Conservation (phyloP, 2,113 vertebrate species). For the Oryzias javanicus region DNA sequence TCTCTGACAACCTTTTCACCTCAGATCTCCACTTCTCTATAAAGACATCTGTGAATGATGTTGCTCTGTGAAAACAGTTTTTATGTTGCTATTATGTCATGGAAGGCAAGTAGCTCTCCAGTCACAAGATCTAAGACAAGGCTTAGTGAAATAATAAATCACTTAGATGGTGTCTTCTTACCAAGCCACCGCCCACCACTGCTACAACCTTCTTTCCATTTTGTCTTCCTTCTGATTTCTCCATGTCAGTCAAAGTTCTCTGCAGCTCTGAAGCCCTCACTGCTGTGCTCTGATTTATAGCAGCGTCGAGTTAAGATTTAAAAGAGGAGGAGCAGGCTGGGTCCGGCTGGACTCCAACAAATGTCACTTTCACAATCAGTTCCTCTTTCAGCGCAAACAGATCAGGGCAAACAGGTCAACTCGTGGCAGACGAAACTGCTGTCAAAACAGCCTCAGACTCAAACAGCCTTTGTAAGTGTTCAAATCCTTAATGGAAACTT, state of each 20-base stretch:
- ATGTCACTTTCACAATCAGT: slow-evolving; percentile 16
- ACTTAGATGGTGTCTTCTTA: slow-evolving; percentile 52
- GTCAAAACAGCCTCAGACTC: too few relatives aligned
- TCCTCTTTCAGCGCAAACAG: slow-evolving; percentile 42
- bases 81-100: too few relatives aligned
- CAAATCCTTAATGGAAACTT: too few relatives aligned
- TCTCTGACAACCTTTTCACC: not conserved
- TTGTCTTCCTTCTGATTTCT: slow-evolving; percentile 6
- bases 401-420: too few relatives aligned
- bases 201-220: slow-evolving; percentile 59
- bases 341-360: not conserved
- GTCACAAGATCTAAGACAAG: not conserved
- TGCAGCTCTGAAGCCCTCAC: slow-evolving; percentile 5
- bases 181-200: slow-evolving; percentile 69
- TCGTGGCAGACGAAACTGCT: too few relatives aligned
- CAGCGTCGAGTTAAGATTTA: not conserved
- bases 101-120: not conserved
- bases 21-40: not conserved
- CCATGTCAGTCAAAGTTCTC: slow-evolving; percentile 41
- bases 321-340: slow-evolving; percentile 46
- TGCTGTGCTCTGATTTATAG: not conserved
- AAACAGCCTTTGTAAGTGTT: too few relatives aligned
- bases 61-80: not conserved
- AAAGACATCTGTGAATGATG: not conserved
- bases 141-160: not conserved